These are phyloP conservation scores for Chrysaora quinquecirrha DNA, from an alignment of 30 jellyfish, hydroid and myxozoan genomes.

Conservation along the genomic window DNA sequence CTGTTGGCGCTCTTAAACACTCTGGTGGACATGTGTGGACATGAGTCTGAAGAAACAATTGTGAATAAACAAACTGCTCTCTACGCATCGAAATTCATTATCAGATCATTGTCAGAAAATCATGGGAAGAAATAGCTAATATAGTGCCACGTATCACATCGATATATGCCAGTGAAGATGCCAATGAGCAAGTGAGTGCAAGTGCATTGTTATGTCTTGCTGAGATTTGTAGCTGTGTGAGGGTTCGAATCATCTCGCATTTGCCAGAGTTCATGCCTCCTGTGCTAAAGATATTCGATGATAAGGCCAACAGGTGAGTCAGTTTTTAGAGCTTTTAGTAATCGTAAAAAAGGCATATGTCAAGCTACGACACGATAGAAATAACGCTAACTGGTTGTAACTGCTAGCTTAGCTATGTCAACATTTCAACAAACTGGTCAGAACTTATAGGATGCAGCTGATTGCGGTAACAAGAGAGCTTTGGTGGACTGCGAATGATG, in stretches of 20 bases:
- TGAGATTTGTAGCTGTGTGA: conserved; percentile 54
- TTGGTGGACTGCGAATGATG: no score
- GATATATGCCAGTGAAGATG: conserved; percentile 7
- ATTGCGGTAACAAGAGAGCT: no score
- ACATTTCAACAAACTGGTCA: no score
- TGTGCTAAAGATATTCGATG: conserved; percentile 36
- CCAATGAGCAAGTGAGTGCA: conserved; percentile 49
- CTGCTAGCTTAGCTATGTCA: no score
- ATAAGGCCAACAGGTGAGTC: conserved; percentile 41
- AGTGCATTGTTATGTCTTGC: conserved; percentile 85
- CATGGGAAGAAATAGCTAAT: conserved; percentile 20
- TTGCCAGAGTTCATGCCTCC: conserved; percentile 78
- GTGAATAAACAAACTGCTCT: conserved; percentile 75
- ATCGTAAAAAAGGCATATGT: no score
- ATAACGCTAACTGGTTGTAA: no score
- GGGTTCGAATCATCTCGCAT: conserved; percentile 58
- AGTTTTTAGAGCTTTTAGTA: no score
- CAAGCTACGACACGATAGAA: no score
- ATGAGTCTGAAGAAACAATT: conserved; percentile 44
- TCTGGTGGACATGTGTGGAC: conserved; percentile 17
- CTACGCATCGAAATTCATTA: conserved; percentile 59
- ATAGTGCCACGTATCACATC: conserved; percentile 45
- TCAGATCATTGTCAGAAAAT: conserved; percentile 34
- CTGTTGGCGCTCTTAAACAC: conserved; percentile 24
- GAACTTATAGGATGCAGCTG: no score